These are phyloP conservation scores for Harpegnathos saltator DNA, from an alignment of 1,140 invertebrate species.

Conservation along the genomic window DNA sequence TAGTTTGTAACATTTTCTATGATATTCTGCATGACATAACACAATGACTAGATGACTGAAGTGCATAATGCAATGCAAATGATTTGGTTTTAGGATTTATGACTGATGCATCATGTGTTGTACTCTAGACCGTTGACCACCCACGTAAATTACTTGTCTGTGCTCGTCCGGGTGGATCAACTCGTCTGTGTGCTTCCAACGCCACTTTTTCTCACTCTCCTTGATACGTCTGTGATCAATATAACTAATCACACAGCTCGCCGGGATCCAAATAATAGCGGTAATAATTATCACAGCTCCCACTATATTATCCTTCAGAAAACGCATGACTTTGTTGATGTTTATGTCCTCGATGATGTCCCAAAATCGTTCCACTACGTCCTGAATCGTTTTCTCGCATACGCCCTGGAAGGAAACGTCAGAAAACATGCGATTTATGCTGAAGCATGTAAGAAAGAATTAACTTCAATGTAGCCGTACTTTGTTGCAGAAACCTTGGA, in stretches of 20 bases:
- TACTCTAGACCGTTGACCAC: constrained; percentile 78
- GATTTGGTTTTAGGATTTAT: constrained; percentile 53
- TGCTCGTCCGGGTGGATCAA: constrained; percentile 84
- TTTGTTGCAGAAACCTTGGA: constrained; percentile 98
- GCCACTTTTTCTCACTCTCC: constrained; percentile 84
- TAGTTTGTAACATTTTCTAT: too few species aligned
- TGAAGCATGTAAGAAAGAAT: too few species aligned
- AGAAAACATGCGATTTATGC: not conserved
- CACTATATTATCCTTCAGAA: constrained; percentile 95
- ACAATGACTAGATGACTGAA: constrained; percentile 62
- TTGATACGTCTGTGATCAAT: constrained; percentile 90
- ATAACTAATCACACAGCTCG: constrained; percentile 93
- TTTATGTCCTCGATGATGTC: constrained; percentile 98
- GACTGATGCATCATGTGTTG: constrained; percentile 76
- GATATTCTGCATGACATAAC: too few species aligned
- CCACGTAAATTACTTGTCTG: constrained; percentile 82
- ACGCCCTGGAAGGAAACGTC: constrained; percentile 89
- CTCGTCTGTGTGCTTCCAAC: constrained; percentile 84
- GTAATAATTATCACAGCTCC: constrained; percentile 95
- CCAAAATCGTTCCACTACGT: constrained; percentile 98
- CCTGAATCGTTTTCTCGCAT: constrained; percentile 97
- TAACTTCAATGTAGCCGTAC: constrained; percentile 83
- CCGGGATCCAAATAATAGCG: constrained; percentile 96
- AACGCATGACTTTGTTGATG: constrained; percentile 95
- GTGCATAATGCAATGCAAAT: not conserved